Percentiles rank a stretch among this genome's conserved stretches.
Evolutionary conservation across 2,113 vertebrate genomes (phyloP).

Genomic region (Mola mola): DNA sequence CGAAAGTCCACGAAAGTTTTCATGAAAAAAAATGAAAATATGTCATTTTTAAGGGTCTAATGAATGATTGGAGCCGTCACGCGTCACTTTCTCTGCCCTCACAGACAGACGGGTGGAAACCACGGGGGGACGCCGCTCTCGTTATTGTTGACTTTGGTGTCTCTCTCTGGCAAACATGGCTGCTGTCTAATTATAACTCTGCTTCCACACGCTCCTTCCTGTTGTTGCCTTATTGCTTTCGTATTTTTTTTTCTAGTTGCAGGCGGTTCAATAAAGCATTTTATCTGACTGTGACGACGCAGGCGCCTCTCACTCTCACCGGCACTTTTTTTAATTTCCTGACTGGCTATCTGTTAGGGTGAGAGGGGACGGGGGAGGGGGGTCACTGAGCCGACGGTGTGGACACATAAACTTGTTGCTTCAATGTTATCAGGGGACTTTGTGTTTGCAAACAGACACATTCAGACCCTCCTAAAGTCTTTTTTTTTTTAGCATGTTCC

Average conservation of each 20-base stretch:
- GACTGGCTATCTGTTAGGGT: slow-evolving; percentile 65
- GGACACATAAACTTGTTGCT: too few relatives aligned
- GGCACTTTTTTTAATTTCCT: slow-evolving; percentile 82
- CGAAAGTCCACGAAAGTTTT: too few relatives aligned
- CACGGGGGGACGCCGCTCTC: too few relatives aligned
- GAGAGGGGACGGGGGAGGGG: not conserved
- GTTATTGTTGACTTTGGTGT: slow-evolving; percentile 14
- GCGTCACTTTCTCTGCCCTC: not conserved
- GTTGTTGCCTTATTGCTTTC: slow-evolving; percentile 67
- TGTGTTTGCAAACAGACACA: too few relatives aligned
- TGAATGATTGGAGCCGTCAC: not conserved
- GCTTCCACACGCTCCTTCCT: slow-evolving; percentile 35
- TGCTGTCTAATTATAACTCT: slow-evolving; percentile 56
- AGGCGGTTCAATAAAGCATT: slow-evolving; percentile 69
- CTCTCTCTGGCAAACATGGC: slow-evolving; percentile 39
- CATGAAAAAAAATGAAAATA: too few relatives aligned
- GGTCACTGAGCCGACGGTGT: too few relatives aligned
- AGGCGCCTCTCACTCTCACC: slow-evolving; percentile 34
- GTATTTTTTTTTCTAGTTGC: slow-evolving; percentile 70
- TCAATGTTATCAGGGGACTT: too few relatives aligned
- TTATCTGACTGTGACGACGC: slow-evolving; percentile 70
- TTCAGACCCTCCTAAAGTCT: too few relatives aligned
- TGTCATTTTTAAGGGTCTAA: too few relatives aligned
- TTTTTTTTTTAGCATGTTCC: too few relatives aligned
- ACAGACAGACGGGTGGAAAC: slow-evolving; percentile 20